These are phyloP conservation scores for Idaea straminata DNA, from an alignment of 2,888 invertebrate genomes.

Conservation along the genomic window DNA sequence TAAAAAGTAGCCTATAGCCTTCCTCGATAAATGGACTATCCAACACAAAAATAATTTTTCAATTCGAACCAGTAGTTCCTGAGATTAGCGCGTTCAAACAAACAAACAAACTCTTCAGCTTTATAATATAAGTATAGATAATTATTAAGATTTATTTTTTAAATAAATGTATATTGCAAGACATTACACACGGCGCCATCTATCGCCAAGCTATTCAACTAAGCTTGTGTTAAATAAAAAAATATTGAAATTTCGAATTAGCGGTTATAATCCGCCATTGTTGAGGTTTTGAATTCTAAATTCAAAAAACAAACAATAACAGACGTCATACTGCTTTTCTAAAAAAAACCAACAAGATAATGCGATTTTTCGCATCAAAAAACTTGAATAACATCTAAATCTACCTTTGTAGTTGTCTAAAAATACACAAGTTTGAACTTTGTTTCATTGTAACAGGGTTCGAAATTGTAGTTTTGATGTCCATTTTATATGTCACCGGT, in stretches of 20 bases:
- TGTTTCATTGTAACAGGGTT: not conserved
- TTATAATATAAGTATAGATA: no score
- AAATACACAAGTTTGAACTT: not conserved
- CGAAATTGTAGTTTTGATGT: not conserved
- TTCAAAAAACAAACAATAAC: slow-evolving; percentile 9
- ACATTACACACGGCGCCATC: no score
- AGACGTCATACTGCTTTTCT: slow-evolving; percentile 21
- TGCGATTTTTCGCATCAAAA: slow-evolving; percentile 32
- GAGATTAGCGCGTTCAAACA: no score
- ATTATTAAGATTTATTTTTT: no score
- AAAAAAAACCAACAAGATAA: slow-evolving; percentile 33
- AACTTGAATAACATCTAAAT: slow-evolving; percentile 18
- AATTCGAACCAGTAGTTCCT: no score
- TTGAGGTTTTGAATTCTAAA: slow-evolving; percentile 3
- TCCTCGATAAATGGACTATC: no score
- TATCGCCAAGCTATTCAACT: no score
- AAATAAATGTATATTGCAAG: no score
- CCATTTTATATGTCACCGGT: slow-evolving; percentile 19
- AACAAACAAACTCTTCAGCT: no score
- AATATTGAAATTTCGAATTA: not conserved
- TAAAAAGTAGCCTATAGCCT: no score
- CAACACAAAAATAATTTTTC: no score
- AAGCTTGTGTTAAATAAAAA: not conserved
- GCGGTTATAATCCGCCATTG: not conserved
- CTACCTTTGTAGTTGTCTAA: slow-evolving; percentile 7